Base-by-base conservation (phyloP, 2,113 vertebrate species). In the Channa argus region DNA sequence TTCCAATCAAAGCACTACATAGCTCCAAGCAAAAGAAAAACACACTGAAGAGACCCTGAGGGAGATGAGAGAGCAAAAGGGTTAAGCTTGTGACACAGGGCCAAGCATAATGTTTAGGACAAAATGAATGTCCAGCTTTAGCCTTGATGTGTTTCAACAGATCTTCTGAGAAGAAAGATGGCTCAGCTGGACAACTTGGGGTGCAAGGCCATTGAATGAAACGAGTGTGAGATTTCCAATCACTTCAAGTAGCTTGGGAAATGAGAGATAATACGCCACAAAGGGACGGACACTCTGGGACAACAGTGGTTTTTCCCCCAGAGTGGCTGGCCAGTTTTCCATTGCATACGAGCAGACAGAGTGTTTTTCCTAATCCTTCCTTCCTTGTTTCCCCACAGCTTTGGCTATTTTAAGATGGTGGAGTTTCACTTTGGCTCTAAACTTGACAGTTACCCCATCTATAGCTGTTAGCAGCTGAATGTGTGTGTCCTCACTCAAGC, bases 91-190 rank as follows among this genome's bases (percentile, higher is more conserved):
- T 77, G 69, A 79, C 86, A 73, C 33, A 34, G 61, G 86, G 88
- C 90, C 89, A 92, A 84, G 64, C 24, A 6, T 86, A 78, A 75
- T 72, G 7, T 89, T 83, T 65, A 53, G 54, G 80, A 86, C 50
- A 65, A 67, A 86, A 74, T 79, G 62, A 63, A 43, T 54, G 24
- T 77, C 82, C 88, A 88, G 80, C 82, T 91, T 89, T 91, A 92
- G 78, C 55, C 50, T 61, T 61, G 70, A 77, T 90, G 80, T 88
- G 77, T 91, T 90, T 84, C 53, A 37, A 24, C 38, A 69, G 56
- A 71, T 74, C 86, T 80, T 90, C 79, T 13, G 53, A 58, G 84
- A 83, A 86, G 78, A 58, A 61, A 43, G 56, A 73, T 10, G 68
- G 77, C 85, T 89, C 82, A 87, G 85, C 81, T 88, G 77, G 49